phyloP scores from a whole-genome alignment of 2,797 vertebrate genomes.

The Rhyacichthys aspro region DNA sequence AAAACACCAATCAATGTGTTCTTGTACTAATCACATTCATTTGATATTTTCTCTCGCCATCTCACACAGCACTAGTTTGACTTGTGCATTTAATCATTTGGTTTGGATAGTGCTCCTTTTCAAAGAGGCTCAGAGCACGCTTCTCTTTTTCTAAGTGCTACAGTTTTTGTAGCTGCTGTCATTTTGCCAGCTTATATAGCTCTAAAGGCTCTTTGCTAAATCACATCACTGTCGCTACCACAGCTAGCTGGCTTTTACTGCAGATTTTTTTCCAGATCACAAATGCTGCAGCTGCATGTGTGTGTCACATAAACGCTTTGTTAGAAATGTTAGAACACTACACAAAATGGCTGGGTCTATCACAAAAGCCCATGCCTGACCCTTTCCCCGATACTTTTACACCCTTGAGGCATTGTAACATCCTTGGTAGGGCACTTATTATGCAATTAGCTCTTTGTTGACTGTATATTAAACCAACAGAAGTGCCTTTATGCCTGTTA shows the following conservation, averaged over 20 bases:
- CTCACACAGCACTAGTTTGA: not conserved
- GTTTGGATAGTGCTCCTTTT: not conserved
- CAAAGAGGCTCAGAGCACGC: not conserved
- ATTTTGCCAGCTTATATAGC: not conserved
- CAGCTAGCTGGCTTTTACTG: not conserved
- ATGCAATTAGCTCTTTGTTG: constrained; percentile 12
- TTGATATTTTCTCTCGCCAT: not conserved
- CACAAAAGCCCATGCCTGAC: too few relatives aligned
- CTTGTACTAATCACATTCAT: not conserved
- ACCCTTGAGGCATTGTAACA: constrained; percentile 17
- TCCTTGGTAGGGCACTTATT: constrained; percentile 5
- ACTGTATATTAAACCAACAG: constrained; percentile 14
- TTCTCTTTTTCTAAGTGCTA: not conserved
- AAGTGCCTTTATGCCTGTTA: constrained; percentile 25
- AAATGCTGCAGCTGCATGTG: not conserved
- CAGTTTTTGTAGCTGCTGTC: not conserved
- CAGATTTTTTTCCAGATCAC: not conserved
- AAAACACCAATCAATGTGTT: not conserved
- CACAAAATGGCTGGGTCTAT: too few relatives aligned
- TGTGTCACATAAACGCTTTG: too few relatives aligned
- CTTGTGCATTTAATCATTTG: too few relatives aligned
- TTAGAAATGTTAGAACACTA: too few relatives aligned
- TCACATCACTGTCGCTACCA: not conserved
- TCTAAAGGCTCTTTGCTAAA: constrained; percentile 7
- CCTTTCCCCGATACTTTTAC: not conserved